A percentile compares a stretch with the other conserved stretches of the same genome.
Conservation (phyloP, 2,113 vertebrate species). For the Prinia subflava region DNA sequence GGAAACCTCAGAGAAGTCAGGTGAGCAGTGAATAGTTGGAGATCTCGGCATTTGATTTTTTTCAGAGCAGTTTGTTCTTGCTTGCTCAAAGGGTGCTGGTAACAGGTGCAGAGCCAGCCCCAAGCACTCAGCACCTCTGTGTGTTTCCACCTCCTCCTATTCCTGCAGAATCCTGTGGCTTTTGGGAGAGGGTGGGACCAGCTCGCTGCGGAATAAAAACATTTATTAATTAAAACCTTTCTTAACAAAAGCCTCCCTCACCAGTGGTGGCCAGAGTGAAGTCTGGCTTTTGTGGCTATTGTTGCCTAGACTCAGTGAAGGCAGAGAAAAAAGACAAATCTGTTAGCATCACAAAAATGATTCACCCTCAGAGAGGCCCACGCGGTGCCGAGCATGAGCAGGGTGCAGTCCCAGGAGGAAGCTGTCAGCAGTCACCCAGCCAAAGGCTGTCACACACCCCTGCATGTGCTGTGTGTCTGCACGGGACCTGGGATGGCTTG, state of each 20-base stretch:
- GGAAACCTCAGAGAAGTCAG: neutral
- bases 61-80: neutral
- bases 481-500: neutral
- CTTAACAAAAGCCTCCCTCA: neutral
- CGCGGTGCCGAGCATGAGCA: rapidly evolving
- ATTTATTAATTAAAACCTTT: neutral
- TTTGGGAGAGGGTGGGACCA: neutral
- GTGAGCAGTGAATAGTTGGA: neutral
- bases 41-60: neutral
- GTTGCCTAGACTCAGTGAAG: neutral
- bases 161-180: neutral
- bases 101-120: neutral
- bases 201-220: neutral
- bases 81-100: neutral
- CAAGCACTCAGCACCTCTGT: rapidly evolving
- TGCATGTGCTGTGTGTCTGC: rapidly evolving
- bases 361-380: neutral
- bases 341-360: neutral
- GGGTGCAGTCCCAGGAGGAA: rapidly evolving
- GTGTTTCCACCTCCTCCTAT: neutral
- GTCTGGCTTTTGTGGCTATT: neutral
- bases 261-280: rapidly evolving
- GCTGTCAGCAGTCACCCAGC: rapidly evolving
- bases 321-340: neutral
- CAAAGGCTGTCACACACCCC: neutral